Evolutionary conservation across 1,140 invertebrate genomes (phyloP), one percentile per base, ranked within the genome.

Genomic region (Leptestheria dahalacensis): DNA sequence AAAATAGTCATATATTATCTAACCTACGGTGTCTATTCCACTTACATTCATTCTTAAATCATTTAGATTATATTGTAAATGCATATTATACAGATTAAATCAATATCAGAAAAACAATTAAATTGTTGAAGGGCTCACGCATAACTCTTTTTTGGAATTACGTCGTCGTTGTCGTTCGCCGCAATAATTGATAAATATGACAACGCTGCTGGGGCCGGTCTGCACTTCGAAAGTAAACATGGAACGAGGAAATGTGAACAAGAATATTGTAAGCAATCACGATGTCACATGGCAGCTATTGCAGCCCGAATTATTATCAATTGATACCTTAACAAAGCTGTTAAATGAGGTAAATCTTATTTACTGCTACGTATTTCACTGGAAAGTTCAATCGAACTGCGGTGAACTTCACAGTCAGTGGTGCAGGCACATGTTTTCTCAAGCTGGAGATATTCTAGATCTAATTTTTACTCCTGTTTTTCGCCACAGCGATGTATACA

Each of bases 291-390:
- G 28, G 61, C 48, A 33, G 26, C 56, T 21, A 47, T 58, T 21
- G n/a, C 52, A 26, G 55, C 61, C 4, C 59, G 64, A 21, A 55
- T 59, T 46, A 20, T 58, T 29, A 21, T 61, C 15, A 25, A 28
- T 11, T 28, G 51, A 29, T 55, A 52, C 9, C 63, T 63, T 59
- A 57, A 63, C 4, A 25, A 51, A n/a, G 65, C 65, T 33, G 26
- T 65, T 24, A 12, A 61, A 15, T 55, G 60, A 54, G 25, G 52
- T 54, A 54, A 51, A 9, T 3, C 3, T n/a, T n/a, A n/a, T n/a
- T n/a, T n/a, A n/a, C n/a, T 41, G 15, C 6, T 41, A 41, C 6
- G 15, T 41, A 41, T 41, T 41, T n/a, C n/a, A n/a, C n/a, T n/a
- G n/a, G n/a, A n/a, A 41, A 41, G 15, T 41, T 41, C 6, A 41